Conservation (phyloP, 2,797 vertebrate genomes). For the Rhabdomys pumilio region DNA sequence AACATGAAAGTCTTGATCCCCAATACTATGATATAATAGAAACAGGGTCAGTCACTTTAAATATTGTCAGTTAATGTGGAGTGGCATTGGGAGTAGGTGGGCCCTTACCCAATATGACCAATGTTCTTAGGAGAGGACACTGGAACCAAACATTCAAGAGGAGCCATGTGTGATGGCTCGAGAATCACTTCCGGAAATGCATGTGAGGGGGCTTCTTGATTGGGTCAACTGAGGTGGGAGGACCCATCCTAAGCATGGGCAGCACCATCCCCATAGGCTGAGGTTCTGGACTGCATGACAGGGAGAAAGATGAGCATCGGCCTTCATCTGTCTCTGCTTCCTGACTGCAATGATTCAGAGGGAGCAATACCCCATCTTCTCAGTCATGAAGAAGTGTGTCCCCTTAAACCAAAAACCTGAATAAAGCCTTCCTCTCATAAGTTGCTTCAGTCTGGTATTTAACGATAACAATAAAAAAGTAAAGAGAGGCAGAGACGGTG, state of each 20-base stretch:
- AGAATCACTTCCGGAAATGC: neutral
- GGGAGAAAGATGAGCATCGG: neutral
- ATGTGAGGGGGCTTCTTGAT: too few relatives aligned
- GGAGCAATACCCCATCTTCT: neutral
- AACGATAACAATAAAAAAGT: neutral
- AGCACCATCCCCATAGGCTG: neutral
- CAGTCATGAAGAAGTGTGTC: neutral
- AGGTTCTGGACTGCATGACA: neutral
- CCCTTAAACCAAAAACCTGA: neutral
- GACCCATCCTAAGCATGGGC: neutral
- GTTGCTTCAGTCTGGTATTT: neutral
- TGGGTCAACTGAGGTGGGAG: too few relatives aligned
- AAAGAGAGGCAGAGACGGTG: neutral
- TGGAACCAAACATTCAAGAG: neutral
- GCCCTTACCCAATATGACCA: neutral
- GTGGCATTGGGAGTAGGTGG: neutral
- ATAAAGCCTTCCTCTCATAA: neutral
- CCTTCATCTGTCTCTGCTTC: neutral
- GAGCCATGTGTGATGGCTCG: too few relatives aligned
- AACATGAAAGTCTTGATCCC: neutral
- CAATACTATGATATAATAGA: neutral
- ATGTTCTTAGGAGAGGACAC: neutral
- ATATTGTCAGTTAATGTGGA: neutral
- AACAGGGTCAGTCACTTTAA: neutral
- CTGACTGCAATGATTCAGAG: neutral